Base-by-base conservation (phyloP, 2,113 vertebrate genomes). In the Sapayoa aenigma region DNA sequence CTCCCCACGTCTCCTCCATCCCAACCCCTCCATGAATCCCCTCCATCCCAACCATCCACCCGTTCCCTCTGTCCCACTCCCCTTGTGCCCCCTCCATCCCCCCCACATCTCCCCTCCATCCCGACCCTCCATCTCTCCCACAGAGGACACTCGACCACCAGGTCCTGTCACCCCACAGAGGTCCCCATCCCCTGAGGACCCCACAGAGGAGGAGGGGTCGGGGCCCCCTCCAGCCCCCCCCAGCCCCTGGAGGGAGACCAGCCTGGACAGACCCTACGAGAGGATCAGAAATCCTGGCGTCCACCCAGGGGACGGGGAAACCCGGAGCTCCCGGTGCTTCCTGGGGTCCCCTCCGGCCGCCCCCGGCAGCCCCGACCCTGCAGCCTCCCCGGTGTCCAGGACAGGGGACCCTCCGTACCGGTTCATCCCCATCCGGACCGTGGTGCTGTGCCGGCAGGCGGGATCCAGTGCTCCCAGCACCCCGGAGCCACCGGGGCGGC, bases 381-480 rank as follows among this genome's bases (percentile, higher is more conserved):
- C 50, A 7, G 25, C 28, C 8, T 22, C 72, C 2, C 42, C 2
- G 1, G 30, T 1, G 7, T 42, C 75, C 75, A 58, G 89, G 84
- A 7, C 3, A 2, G 74, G 74, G n/a, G 88, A 91, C 69, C 73
- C 90, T 41, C 74, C 81, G 22, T 89, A 91, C 35, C 42, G 12
- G 56, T 84, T 93, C 0, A 23, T 95, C 31, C 95, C 94, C 22
- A 3, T 91, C 69, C 84, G 28, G 65, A 78, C 84, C 28, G 22
- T 93, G 90, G 69, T 93, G 60, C 74, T 95, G 90, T 75, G 85
- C 74, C 88, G 8, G 15, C 82, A 76, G 59, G 37, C 4, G 0
- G 83, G 76, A 5, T 94, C 93, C 82, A 95, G 95, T 0, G 66
- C 93, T 28, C 88, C 93, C 35, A 46, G 90, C 74, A 93, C 85